A percentile compares a stretch with the other conserved stretches of the same genome.
phyloP scores from a whole-genome alignment of 2,888 invertebrate species.

The Epistrophe eligans region DNA sequence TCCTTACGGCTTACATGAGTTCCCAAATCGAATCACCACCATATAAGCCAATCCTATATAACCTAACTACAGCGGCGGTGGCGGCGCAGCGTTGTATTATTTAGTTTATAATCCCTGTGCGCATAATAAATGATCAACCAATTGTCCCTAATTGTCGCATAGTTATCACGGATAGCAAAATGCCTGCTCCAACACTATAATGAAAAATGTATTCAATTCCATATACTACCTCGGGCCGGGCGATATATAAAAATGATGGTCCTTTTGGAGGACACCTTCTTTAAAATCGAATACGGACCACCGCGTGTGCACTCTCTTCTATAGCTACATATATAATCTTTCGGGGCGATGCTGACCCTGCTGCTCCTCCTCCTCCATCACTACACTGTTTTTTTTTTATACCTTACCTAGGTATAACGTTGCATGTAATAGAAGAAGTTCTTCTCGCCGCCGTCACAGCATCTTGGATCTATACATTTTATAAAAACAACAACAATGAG shows the following conservation, averaged over 20 bases:
- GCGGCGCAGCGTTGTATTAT: slow-evolving; percentile 6
- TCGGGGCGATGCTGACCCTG: background rate
- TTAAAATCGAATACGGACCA: slow-evolving; percentile 71
- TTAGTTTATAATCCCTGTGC: slow-evolving; percentile 11
- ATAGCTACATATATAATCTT: slow-evolving; percentile 49
- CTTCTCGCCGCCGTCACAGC: background rate
- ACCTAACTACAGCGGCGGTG: background rate
- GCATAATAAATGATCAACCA: slow-evolving; percentile 74
- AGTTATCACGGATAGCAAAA: slow-evolving; percentile 76
- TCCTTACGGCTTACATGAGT: slow-evolving; percentile 67
- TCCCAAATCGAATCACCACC: slow-evolving; percentile 74
- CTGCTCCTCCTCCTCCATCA: background rate
- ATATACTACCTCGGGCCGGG: slow-evolving; percentile 16
- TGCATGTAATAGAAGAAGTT: slow-evolving; percentile 47
- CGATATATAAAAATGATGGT: slow-evolving; percentile 68
- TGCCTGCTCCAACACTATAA: slow-evolving; percentile 48
- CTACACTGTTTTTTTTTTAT: background rate
- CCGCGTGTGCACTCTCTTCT: slow-evolving; percentile 49
- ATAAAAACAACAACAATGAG: slow-evolving; percentile 45
- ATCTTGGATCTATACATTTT: background rate
- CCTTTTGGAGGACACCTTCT: slow-evolving; percentile 70
- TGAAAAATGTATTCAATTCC: slow-evolving; percentile 70
- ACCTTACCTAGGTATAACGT: background rate
- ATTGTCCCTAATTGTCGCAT: slow-evolving; percentile 76
- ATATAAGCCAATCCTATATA: background rate